Percentiles rank a stretch among this genome's conserved stretches.
phyloP scores from a whole-genome alignment of 2,888 invertebrate genomes.

The Nebria brevicollis region DNA sequence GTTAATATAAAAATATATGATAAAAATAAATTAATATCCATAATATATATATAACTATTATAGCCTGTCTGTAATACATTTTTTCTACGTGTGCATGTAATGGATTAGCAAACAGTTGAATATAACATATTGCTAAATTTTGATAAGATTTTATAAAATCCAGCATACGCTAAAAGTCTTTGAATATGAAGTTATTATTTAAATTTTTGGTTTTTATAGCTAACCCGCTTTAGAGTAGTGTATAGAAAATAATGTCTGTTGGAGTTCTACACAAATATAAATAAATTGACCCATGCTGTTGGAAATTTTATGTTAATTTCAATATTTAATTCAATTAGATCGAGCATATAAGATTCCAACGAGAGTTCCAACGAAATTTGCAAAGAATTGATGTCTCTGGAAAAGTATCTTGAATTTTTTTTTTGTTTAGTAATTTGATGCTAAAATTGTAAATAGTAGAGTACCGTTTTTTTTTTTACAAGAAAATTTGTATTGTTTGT shows the following conservation, averaged over 20 bases:
- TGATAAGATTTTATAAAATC: no score
- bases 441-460: constrained; percentile 6
- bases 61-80: no score
- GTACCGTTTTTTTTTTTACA: constrained; percentile 32
- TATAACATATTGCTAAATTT: not conserved
- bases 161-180: constrained; percentile 16
- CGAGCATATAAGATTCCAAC: constrained; percentile 42
- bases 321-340: not conserved
- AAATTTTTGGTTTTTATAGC: constrained; percentile 54
- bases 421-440: constrained; percentile 8
- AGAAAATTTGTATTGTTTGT: constrained; percentile 68
- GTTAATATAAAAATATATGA: not conserved
- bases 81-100: no score
- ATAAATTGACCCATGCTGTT: constrained; percentile 47
- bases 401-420: not conserved
- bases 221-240: constrained; percentile 53
- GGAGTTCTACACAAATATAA: constrained; percentile 59
- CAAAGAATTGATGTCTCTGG: not conserved
- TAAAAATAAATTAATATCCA: not conserved
- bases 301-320: constrained; percentile 48
- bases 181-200: constrained; percentile 45
- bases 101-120: no score
- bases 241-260: constrained; percentile 59
- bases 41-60: not conserved
- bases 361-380: constrained; percentile 41